Percentiles rank a stretch among this genome's conserved stretches.
Conservation (phyloP, 2,797 vertebrate species). For the Ara ararauna region DNA sequence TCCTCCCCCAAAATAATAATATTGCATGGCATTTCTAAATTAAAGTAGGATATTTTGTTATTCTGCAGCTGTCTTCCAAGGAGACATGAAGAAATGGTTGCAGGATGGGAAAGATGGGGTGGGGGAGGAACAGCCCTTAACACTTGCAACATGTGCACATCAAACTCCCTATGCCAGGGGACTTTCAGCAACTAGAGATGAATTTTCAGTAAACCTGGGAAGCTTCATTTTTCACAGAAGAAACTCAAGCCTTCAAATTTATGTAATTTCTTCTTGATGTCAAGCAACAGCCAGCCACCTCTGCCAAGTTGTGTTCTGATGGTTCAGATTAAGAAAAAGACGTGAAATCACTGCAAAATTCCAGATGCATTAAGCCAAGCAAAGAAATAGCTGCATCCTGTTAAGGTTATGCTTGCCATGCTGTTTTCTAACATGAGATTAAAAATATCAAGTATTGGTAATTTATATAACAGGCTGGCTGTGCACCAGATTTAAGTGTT, state of each 20-base stretch:
- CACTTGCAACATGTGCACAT: accelerated
- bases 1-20: background rate
- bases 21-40: background rate
- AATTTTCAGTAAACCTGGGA: background rate
- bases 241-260: background rate
- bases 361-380: background rate
- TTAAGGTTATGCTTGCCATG: background rate
- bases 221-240: background rate
- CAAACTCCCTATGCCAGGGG: background rate
- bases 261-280: background rate
- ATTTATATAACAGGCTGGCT: background rate
- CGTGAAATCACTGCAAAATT: background rate
- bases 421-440: background rate
- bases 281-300: constrained; percentile 7
- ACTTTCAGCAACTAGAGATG: accelerated
- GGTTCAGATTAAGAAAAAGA: background rate
- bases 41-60: background rate
- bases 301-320: background rate
- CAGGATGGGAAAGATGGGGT: background rate
- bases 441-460: background rate
- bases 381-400: background rate
- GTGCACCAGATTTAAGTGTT: background rate
- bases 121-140: background rate
- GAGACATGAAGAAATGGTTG: background rate
- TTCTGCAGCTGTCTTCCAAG: background rate